phyloP scores from a whole-genome alignment of 2,797 vertebrate species.

The Arctocebus calabarensis region DNA sequence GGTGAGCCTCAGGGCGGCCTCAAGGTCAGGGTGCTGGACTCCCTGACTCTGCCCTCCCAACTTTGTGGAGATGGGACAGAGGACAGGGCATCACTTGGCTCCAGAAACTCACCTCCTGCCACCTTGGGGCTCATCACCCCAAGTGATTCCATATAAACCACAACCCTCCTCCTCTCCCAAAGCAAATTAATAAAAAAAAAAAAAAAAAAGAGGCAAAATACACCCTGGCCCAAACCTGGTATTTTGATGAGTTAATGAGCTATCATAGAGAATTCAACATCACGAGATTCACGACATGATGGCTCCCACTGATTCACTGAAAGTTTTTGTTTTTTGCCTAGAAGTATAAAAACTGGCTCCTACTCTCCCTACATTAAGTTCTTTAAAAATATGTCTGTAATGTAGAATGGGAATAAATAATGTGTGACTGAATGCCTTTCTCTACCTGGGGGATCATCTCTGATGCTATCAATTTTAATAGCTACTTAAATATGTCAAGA shows the following conservation, averaged over 20 bases:
- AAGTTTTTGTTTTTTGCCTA: constrained; percentile 45
- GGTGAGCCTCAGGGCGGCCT: background rate
- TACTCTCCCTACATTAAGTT: background rate
- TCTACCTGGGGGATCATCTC: constrained; percentile 82
- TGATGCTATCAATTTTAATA: constrained; percentile 88
- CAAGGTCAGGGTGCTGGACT: background rate
- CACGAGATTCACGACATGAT: background rate
- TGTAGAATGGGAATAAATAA: constrained; percentile 83
- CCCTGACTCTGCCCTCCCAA: background rate
- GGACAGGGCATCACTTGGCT: background rate
- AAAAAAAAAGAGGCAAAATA: background rate
- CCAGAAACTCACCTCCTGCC: background rate
- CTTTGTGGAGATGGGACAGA: background rate
- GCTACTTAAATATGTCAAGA: constrained; percentile 89
- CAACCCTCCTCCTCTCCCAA: background rate
- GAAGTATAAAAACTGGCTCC: constrained; percentile 65
- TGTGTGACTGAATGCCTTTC: constrained; percentile 82
- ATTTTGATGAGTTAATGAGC: background rate
- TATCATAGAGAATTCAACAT: background rate
- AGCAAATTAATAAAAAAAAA: background rate
- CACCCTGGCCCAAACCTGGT: background rate
- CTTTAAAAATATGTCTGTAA: constrained; percentile 48
- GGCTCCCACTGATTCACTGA: background rate
- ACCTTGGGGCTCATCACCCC: background rate
- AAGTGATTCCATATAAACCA: background rate